phyloP scores from a whole-genome alignment of 2,888 invertebrate genomes.

The Panopea generosa region DNA sequence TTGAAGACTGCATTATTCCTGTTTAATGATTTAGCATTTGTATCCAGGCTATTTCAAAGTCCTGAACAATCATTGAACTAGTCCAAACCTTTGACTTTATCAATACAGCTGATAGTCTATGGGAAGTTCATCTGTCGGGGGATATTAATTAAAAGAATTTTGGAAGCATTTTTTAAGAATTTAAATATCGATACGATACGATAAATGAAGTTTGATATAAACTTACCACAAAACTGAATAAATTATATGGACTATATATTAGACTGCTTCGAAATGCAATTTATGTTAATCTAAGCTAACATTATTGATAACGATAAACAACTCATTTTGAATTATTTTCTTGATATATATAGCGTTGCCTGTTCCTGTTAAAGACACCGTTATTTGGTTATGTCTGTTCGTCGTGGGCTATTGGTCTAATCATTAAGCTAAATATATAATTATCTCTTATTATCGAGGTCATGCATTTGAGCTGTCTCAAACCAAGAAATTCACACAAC shows the following conservation, averaged over 20 bases:
- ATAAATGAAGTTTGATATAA: background rate
- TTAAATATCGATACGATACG: background rate
- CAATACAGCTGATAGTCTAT: constrained; percentile 1
- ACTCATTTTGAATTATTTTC: too few species aligned
- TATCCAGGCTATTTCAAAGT: constrained; percentile 32
- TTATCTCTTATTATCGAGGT: too few species aligned
- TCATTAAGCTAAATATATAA: too few species aligned
- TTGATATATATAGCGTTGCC: too few species aligned
- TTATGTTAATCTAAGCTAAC: too few species aligned
- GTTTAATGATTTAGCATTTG: constrained; percentile 39
- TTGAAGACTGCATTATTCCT: constrained; percentile 49
- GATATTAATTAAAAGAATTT: background rate
- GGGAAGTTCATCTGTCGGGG: background rate
- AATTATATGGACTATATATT: background rate
- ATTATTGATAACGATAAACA: too few species aligned
- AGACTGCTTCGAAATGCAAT: too few species aligned
- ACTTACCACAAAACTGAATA: background rate
- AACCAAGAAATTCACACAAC: too few species aligned
- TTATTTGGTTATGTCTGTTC: too few species aligned
- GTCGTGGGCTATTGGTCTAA: too few species aligned
- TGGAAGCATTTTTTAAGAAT: background rate
- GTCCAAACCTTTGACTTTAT: constrained; percentile 37
- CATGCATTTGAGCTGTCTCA: too few species aligned
- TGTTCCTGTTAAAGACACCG: too few species aligned
- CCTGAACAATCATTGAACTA: constrained; percentile 20